Conservation (phyloP, 2,888 invertebrate genomes). For the Orthosia incerta region DNA sequence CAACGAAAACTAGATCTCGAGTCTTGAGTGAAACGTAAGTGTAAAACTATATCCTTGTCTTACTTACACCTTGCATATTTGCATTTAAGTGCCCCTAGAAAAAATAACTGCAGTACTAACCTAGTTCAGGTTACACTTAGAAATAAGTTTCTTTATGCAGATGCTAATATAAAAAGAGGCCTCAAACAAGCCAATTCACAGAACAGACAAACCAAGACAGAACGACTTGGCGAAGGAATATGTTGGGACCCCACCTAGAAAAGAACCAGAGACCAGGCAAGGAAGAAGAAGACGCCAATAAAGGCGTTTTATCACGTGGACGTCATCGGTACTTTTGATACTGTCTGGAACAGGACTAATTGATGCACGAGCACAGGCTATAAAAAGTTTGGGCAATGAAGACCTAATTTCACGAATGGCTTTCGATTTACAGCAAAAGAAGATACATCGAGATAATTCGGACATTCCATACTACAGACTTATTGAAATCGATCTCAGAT, state of each 20-base stretch:
- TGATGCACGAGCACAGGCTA: neutral
- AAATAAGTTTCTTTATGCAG: neutral
- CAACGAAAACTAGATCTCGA: slow-evolving; percentile 54
- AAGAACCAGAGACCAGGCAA: too few relatives aligned
- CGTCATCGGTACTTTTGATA: neutral
- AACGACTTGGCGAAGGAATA: too few relatives aligned
- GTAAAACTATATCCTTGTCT: slow-evolving; percentile 25
- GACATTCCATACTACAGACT: neutral
- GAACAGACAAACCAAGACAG: too few relatives aligned
- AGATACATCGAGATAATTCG: neutral
- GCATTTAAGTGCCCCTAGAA: neutral
- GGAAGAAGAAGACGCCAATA: too few relatives aligned
- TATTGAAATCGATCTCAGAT: neutral
- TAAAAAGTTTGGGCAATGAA: neutral
- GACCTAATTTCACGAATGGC: neutral
- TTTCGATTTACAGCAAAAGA: neutral
- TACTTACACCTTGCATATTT: slow-evolving; percentile 20
- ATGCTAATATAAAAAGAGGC: neutral
- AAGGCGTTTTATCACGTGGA: slow-evolving; percentile 1
- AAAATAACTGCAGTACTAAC: neutral
- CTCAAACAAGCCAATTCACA: too few relatives aligned
- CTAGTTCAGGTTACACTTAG: neutral
- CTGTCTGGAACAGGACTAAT: neutral
- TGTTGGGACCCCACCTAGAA: too few relatives aligned
- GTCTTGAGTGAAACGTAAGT: slow-evolving; percentile 34